Evolutionary conservation across 2,113 vertebrate species (phyloP), one percentile per base, ranked within the genome.

Genomic region (Rousettus leschenaultii): DNA sequence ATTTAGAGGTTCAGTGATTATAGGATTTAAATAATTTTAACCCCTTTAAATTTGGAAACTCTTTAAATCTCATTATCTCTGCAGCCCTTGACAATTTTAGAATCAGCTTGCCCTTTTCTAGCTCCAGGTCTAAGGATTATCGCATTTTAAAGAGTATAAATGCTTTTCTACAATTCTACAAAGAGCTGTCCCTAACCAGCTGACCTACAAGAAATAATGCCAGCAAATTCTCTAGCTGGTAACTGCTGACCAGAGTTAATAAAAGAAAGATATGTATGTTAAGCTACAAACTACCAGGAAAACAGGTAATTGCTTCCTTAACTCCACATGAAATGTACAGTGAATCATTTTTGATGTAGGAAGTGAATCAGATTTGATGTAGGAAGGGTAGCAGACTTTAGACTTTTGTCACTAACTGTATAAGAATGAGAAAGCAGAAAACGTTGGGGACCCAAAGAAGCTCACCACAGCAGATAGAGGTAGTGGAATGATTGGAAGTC

Each of bases 181-280:
- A 88, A 96, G 96, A 95, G 77, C 38, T 83, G 43, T 95, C 43
- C 85, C 96, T 95, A 97, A 79, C 71, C 78, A 96, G 82, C 1
- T 93, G 89, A 96, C 94, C 97, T 86, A 78, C 82, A 86, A 89
- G 65, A 97, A 97, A 97, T 91, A 97, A 96, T 97, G 86, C 28
- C 73, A 86, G 94, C 26, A 74, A 66, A 22, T 86, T 89, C 73
- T 78, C 95, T 84, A 91, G 93, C 95, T 89, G 80, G n/a, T 45
- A 11, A 82, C 59, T 68, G 79, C 93, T 86, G 89, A 97, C 91
- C 91, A 89, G 73, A 96, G 89, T 63, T 87, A 89, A 84, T 86
- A 89, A 93, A 95, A 57, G 26, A 65, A 83, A 94, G 77, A 89
- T 61, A 80, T 79, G n/a, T 78, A 74, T 38, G 71, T 68, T 89